These are phyloP conservation scores for Patella pellucida DNA, from an alignment of 2,888 invertebrate species.

Conservation along the genomic window DNA sequence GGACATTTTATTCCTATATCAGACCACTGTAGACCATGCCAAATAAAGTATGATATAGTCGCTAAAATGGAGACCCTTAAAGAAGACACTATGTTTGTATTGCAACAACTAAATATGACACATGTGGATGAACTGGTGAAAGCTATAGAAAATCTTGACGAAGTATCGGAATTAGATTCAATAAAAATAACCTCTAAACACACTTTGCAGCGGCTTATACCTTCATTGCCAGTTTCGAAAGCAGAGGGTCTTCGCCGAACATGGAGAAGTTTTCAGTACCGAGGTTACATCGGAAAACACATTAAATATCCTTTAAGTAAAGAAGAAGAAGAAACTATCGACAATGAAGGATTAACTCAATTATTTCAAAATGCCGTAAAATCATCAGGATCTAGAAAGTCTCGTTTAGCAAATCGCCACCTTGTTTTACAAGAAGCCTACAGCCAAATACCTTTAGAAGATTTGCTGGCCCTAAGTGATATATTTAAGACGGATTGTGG, in stretches of 20 bases:
- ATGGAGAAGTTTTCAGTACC: background rate
- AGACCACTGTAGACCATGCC: background rate
- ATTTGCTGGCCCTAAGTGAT: background rate
- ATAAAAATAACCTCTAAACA: background rate
- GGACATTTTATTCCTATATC: background rate
- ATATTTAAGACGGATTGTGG: constrained; percentile 4
- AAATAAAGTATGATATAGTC: background rate
- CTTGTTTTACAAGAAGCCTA: background rate
- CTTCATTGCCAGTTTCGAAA: background rate
- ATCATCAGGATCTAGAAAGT: background rate
- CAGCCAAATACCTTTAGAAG: background rate
- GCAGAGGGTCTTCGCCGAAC: background rate
- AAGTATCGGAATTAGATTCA: background rate
- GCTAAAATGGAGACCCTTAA: background rate
- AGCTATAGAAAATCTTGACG: background rate
- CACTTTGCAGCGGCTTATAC: too few relatives aligned
- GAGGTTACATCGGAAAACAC: background rate
- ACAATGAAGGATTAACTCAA: background rate
- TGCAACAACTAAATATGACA: background rate
- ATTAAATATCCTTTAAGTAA: background rate
- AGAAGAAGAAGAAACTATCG: background rate
- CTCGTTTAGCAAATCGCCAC: background rate
- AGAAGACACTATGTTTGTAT: background rate
- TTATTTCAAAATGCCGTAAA: background rate
- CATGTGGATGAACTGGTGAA: background rate